Evolutionary conservation across 2,888 invertebrate species (phyloP).

Genomic region (Gonocerus acuteangulatus): DNA sequence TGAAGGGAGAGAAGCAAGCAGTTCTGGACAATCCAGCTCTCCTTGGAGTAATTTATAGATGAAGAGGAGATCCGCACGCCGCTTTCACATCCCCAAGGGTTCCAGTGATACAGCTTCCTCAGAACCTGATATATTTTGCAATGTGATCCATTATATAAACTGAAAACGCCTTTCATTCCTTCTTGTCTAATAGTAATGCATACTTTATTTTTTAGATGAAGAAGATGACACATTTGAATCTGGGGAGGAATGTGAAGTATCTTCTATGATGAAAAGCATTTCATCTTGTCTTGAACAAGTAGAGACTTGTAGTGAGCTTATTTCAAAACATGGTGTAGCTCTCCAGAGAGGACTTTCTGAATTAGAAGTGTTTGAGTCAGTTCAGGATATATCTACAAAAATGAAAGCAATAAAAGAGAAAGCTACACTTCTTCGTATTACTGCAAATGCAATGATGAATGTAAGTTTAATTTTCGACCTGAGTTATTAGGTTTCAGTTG

Average conservation of each 20-base stretch:
- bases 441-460: slow-evolving; percentile 94
- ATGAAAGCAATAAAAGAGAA: slow-evolving; percentile 86
- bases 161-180: no score
- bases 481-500: no score
- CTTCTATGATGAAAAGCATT: slow-evolving; percentile 51
- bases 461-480: slow-evolving; percentile 55
- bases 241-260: slow-evolving; percentile 47
- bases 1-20: no score
- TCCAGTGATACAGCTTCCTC: no score
- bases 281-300: slow-evolving; percentile 78
- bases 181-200: no score
- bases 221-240: slow-evolving; percentile 69
- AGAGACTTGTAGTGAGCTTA: slow-evolving; percentile 83
- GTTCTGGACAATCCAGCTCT: no score
- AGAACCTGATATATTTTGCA: no score
- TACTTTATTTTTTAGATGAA: no score
- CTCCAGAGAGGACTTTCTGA: slow-evolving; percentile 74
- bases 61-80: no score
- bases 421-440: slow-evolving; percentile 90
- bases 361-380: slow-evolving; percentile 56
- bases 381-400: slow-evolving; percentile 60
- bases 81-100: no score
- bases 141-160: no score
- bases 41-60: no score
- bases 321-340: slow-evolving; percentile 78